These are phyloP conservation scores for Nothocercus julius DNA, from an alignment of 2,113 vertebrate genomes.

Conservation along the genomic window DNA sequence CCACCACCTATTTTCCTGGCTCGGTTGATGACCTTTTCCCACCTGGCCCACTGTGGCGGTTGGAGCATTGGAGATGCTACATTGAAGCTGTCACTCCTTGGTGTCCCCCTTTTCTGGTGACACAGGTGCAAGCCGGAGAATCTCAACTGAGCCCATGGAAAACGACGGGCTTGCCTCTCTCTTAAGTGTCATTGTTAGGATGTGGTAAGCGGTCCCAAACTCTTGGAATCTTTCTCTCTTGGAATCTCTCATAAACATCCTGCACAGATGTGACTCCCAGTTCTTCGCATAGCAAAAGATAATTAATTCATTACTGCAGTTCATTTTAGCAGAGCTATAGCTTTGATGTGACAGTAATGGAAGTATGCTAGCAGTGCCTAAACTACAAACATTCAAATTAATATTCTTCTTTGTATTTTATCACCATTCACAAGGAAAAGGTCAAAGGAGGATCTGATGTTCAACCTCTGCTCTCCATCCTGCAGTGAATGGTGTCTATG, in stretches of 20 bases:
- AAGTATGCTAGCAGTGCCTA: not conserved
- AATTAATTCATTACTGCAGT: constrained; percentile 5
- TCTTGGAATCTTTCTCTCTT: not conserved
- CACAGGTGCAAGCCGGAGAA: not conserved
- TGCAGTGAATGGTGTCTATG: not conserved
- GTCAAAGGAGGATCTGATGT: not conserved
- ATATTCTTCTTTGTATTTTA: not conserved
- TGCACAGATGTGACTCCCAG: not conserved
- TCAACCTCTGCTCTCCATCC: not conserved
- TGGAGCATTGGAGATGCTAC: not conserved
- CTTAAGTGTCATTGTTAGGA: not conserved
- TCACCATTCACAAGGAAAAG: not conserved
- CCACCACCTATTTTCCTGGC: not conserved
- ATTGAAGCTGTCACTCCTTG: not conserved
- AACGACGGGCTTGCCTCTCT: not conserved
- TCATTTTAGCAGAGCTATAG: not conserved
- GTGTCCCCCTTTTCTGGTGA: not conserved
- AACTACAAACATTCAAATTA: not conserved
- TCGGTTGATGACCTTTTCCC: not conserved
- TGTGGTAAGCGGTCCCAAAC: not conserved
- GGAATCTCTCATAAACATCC: not conserved
- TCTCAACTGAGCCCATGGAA: not conserved
- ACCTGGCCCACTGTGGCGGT: not conserved
- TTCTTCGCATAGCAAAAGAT: not conserved
- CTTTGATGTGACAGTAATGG: not conserved